phyloP scores from a whole-genome alignment of 2,113 vertebrate genomes.

The Tonatia bakeri region DNA sequence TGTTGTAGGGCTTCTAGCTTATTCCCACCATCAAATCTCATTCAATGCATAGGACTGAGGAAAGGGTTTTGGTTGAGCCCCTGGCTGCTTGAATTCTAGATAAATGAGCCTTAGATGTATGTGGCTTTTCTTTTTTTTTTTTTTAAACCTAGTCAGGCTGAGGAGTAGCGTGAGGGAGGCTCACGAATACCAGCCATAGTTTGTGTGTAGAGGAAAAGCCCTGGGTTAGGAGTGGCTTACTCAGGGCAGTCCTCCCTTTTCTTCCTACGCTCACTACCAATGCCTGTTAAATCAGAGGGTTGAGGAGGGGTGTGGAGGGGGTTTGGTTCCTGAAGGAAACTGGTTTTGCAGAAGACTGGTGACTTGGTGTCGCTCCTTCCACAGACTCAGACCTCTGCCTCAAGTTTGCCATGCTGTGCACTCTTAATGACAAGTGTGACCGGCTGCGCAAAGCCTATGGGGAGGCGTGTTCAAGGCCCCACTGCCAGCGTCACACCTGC shows the following conservation, averaged over 20 bases:
- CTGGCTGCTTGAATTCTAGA: background rate
- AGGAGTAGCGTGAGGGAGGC: background rate
- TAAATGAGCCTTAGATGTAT: background rate
- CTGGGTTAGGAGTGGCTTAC: background rate
- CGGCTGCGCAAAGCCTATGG: slow-evolving; percentile 93
- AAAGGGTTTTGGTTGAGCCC: background rate
- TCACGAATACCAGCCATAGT: background rate
- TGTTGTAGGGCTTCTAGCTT: background rate
- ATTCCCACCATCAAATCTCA: background rate
- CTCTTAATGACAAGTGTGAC: slow-evolving; percentile 89
- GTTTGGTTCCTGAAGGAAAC: background rate
- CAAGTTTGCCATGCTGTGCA: slow-evolving; percentile 90
- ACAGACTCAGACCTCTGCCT: slow-evolving; percentile 88
- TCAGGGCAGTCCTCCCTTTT: background rate
- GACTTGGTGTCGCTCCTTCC: slow-evolving; percentile 19
- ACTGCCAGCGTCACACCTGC: slow-evolving; percentile 89
- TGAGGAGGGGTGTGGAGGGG: too few relatives aligned
- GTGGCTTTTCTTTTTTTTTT: background rate
- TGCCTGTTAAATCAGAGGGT: background rate
- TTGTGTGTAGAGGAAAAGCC: background rate
- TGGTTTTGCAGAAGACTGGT: background rate
- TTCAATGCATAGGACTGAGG: background rate
- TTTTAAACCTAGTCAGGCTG: background rate
- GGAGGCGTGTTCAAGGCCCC: slow-evolving; percentile 86
- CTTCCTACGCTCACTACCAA: background rate